Percentiles rank a stretch among this genome's conserved stretches.
Conservation (phyloP, 2,797 vertebrate genomes). For the Kryptolebias ocellatus region DNA sequence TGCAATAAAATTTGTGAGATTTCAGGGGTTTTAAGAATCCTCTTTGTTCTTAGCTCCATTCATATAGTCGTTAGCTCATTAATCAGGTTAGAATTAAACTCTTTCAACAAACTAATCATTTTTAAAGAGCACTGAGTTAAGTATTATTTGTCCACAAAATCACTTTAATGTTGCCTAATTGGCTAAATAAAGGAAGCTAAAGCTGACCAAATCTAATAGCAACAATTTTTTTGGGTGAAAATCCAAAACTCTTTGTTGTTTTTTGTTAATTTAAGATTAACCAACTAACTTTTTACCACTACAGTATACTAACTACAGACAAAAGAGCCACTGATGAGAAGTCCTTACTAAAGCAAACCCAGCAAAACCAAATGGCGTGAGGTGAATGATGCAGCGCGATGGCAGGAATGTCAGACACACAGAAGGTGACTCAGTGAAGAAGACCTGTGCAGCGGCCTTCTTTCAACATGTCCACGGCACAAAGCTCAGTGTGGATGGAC, state of each 20-base stretch:
- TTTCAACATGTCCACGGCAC: conserved; percentile 42
- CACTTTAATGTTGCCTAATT: neutral
- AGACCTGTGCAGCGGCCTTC: conserved; percentile 39
- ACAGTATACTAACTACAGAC: neutral
- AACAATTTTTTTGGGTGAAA: neutral
- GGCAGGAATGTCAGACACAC: conserved; percentile 58
- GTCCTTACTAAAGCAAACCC: conserved; percentile 29
- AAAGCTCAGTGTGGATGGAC: conserved; percentile 28
- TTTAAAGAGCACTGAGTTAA: too few relatives aligned
- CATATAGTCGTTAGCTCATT: too few relatives aligned
- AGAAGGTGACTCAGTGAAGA: conserved; percentile 35
- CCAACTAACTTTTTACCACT: neutral
- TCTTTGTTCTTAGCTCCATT: too few relatives aligned
- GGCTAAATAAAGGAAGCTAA: neutral
- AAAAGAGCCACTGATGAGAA: conserved; percentile 14
- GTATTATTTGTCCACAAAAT: too few relatives aligned
- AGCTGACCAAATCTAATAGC: neutral
- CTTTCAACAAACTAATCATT: too few relatives aligned
- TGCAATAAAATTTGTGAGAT: too few relatives aligned
- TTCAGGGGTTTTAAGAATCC: too few relatives aligned
- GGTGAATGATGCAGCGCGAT: conserved; percentile 58
- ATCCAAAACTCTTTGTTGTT: neutral
- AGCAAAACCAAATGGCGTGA: conserved; percentile 52
- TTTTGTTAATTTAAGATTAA: neutral
- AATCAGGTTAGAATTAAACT: too few relatives aligned